phyloP scores from a whole-genome alignment of 2,113 vertebrate species.

The Ceuthmochares aereus region DNA sequence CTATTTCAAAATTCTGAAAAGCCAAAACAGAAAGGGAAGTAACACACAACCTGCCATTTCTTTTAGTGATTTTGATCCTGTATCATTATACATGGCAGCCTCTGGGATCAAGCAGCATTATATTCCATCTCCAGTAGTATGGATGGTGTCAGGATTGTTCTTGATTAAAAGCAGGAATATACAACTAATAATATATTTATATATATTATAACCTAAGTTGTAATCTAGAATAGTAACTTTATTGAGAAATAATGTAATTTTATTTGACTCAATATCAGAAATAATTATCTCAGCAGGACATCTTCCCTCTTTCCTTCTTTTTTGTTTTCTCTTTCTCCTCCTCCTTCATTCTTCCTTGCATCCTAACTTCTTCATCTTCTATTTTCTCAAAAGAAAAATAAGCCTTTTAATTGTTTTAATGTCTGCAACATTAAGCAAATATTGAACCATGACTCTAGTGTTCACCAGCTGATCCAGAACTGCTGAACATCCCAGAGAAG shows the following conservation, averaged over 20 bases:
- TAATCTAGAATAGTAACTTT: background rate
- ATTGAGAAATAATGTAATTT: background rate
- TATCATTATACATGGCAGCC: background rate
- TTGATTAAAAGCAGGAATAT: background rate
- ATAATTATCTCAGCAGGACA: background rate
- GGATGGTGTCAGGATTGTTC: background rate
- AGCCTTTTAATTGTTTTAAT: background rate
- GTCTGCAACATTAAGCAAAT: background rate
- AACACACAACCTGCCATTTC: background rate
- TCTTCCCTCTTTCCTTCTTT: background rate
- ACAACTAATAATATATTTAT: background rate
- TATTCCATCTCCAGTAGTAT: background rate
- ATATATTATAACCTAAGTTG: background rate
- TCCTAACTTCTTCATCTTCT: background rate
- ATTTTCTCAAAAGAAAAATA: background rate
- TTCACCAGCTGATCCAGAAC: background rate
- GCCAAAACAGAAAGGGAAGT: background rate
- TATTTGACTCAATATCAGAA: background rate
- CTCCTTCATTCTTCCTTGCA: background rate
- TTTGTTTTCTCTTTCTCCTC: background rate
- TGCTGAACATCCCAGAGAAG: background rate
- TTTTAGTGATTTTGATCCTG: background rate
- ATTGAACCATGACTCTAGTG: no score
- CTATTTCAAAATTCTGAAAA: background rate
- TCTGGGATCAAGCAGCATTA: background rate